These are phyloP conservation scores for Trichogramma evanescens DNA, from an alignment of 2,888 invertebrate species.

Conservation along the genomic window DNA sequence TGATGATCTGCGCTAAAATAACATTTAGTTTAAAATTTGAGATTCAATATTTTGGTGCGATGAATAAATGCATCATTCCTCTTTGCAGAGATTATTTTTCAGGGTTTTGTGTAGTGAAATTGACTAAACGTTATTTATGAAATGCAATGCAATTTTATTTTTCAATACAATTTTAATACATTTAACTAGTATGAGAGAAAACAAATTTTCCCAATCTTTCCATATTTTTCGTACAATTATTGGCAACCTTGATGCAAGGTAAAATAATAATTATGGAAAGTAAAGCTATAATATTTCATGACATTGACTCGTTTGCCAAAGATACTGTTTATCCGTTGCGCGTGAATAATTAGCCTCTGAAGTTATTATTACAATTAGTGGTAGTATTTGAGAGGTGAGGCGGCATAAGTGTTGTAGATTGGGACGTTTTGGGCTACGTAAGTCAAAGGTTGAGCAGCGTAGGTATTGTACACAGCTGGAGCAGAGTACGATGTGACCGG, in stretches of 20 bases:
- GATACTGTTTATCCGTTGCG: no score
- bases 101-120: no score
- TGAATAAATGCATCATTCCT: neutral
- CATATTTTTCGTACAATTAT: no score
- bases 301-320: no score
- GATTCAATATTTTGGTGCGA: neutral
- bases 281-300: no score
- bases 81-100: neutral
- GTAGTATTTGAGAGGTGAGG: slow-evolving; percentile 2
- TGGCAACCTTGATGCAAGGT: no score
- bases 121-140: no score
- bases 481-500: slow-evolving; percentile 22
- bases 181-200: no score
- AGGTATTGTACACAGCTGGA: slow-evolving; percentile 8
- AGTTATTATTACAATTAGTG: neutral
- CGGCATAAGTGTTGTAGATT: neutral
- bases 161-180: no score
- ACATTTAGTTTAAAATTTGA: neutral
- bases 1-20: neutral
- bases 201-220: no score
- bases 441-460: neutral
- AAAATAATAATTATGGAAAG: no score
- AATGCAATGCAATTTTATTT: no score
- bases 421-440: neutral
- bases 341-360: neutral